A percentile compares a stretch with the other conserved stretches of the same genome.
phyloP scores from a whole-genome alignment of 2,797 vertebrate genomes.

The Phrynocephalus forsythii region DNA sequence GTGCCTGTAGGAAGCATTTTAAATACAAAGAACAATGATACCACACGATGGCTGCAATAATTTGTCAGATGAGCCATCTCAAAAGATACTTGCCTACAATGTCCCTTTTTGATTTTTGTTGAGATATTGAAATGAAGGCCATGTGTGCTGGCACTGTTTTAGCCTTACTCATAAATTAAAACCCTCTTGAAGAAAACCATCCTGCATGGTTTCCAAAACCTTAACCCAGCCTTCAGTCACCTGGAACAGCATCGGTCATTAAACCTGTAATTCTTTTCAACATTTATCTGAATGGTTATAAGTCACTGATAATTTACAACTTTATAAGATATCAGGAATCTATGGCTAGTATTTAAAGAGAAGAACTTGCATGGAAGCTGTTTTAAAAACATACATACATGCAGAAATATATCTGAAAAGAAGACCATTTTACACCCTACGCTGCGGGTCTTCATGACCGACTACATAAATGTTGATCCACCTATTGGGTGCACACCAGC shows the following conservation, averaged over 20 bases:
- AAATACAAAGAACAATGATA: constrained; percentile 16
- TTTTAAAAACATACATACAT: too few species aligned
- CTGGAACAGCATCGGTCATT: constrained; percentile 33
- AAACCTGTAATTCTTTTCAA: background rate
- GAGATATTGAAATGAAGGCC: constrained; percentile 43
- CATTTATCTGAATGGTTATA: background rate
- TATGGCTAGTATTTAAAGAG: background rate
- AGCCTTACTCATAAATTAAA: constrained; percentile 53
- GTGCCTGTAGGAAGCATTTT: background rate
- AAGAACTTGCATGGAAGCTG: background rate
- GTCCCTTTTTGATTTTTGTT: constrained; percentile 42
- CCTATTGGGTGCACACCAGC: too few species aligned
- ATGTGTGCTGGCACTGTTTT: constrained; percentile 36
- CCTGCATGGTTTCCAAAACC: constrained; percentile 17
- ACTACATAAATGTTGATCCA: too few species aligned
- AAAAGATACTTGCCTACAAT: constrained; percentile 37
- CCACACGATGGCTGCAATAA: constrained; percentile 12
- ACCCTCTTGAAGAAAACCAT: constrained; percentile 38
- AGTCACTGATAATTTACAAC: too few species aligned
- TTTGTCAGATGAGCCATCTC: constrained; percentile 19
- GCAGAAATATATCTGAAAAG: too few species aligned
- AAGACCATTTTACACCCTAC: too few species aligned
- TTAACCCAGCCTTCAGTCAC: constrained; percentile 37
- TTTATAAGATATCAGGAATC: background rate
- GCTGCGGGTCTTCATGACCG: too few species aligned